A percentile compares a stretch with the other conserved stretches of the same genome.
phyloP scores from a whole-genome alignment of 2,888 invertebrate species.

The Nudaria mundana region DNA sequence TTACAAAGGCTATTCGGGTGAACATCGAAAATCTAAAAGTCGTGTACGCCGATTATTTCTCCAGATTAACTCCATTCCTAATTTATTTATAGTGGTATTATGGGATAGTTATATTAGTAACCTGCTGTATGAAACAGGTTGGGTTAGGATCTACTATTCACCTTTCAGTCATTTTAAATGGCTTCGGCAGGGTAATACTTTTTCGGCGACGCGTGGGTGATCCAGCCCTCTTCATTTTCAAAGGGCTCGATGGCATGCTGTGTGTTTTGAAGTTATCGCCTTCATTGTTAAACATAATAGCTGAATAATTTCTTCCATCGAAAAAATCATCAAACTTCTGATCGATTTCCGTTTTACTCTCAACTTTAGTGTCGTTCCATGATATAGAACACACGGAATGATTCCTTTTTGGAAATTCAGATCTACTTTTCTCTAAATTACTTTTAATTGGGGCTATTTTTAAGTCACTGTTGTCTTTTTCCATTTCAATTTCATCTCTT shows the following conservation, averaged over 20 bases:
- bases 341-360: constrained; percentile 57
- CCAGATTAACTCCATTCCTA: no score
- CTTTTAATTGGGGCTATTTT: constrained; percentile 39
- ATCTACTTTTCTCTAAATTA: constrained; percentile 45
- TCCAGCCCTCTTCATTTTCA: constrained; percentile 54
- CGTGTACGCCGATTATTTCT: no score
- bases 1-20: no score
- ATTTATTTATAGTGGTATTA: not conserved
- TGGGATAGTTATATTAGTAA: not conserved
- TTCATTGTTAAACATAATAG: constrained; percentile 34
- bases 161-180: constrained; percentile 87
- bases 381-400: constrained; percentile 75
- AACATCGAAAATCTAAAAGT: no score
- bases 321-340: constrained; percentile 67
- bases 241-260: constrained; percentile 82
- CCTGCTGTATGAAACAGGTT: not conserved
- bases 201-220: constrained; percentile 51
- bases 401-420: constrained; percentile 58
- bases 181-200: constrained; percentile 83
- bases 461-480: constrained; percentile 30
- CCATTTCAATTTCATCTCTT: constrained; percentile 20
- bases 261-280: constrained; percentile 66
- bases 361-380: constrained; percentile 67
- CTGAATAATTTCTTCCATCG: constrained; percentile 44
- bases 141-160: constrained; percentile 37